Evolutionary conservation across 2,797 vertebrate species (phyloP), one percentile per base, ranked within the genome.

Genomic region (Adrianichthys oophorus): DNA sequence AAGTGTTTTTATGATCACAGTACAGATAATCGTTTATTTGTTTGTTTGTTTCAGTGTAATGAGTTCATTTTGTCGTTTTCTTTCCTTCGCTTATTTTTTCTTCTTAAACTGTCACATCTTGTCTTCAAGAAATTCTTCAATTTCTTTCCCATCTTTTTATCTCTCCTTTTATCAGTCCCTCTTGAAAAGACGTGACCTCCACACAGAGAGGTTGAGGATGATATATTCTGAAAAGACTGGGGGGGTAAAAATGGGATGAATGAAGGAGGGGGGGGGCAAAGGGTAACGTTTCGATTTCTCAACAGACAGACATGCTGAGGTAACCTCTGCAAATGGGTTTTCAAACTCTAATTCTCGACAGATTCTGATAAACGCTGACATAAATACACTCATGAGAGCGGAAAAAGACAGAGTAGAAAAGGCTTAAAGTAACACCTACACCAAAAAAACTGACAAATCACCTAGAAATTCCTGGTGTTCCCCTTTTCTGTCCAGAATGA

Each of bases 261-360:
- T 19, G 29, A 37, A 37, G 21, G 24, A 52, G 59, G 66, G 56
- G 52, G 73, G 68, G 24, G 32, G 59, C 50, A 68, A 55, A 75
- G 76, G 79, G 70, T 77, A 74, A 65, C 70, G 87, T 84, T 87
- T 90, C 83, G 73, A 89, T 90, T 86, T 85, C 80, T 74, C 68
- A 59, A 81, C 77, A 80, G 86, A 86, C 79, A 83, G 83, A 88
- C 78, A 76, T 66, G 56, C 68, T 74, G 86, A 85, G 68, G 83
- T 84, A 84, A 87, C 86, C 87, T 86, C 78, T 73, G 83, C 74
- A 85, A 87, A 89, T 87, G 78, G 85, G 80, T 80, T 89, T 87
- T 87, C 82, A 77, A 86, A 84, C 77, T 70, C 71, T 86, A 81
- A 84, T 84, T 86, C 84, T 83, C 80, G 70, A 71, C 76, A 85